Conservation (phyloP, 2,888 invertebrate species). For the Troglohyphantes excavatus region DNA sequence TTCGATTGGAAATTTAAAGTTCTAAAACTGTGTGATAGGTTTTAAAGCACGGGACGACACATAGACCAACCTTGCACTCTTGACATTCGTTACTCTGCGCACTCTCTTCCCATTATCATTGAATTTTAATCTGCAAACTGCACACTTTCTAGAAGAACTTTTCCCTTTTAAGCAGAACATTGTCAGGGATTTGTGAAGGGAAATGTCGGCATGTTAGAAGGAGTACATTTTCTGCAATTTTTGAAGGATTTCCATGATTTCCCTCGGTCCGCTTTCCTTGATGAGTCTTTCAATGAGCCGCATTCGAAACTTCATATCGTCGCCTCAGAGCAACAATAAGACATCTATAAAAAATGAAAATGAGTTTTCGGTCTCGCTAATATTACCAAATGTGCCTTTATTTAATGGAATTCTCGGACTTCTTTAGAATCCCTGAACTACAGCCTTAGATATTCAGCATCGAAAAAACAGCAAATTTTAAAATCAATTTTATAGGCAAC, state of each 20-base stretch:
- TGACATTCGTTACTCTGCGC: background rate
- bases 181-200: background rate
- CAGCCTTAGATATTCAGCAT: too few relatives aligned
- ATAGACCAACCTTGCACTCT: conserved; percentile 13
- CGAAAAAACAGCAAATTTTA: too few relatives aligned
- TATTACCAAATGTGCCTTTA: too few relatives aligned
- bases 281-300: background rate
- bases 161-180: background rate
- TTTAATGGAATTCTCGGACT: too few relatives aligned
- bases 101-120: conserved; percentile 19
- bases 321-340: too few relatives aligned
- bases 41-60: conserved; percentile 18
- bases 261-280: too few relatives aligned
- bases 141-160: background rate
- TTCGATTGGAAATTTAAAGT: too few relatives aligned
- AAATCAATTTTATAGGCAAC: too few relatives aligned
- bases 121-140: background rate
- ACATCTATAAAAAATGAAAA: too few relatives aligned
- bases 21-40: too few relatives aligned
- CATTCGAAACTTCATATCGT: conserved; percentile 1
- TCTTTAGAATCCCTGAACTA: too few relatives aligned
- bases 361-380: too few relatives aligned
- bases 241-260: background rate
- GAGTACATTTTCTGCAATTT: background rate
- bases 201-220: conserved; percentile 4